Base-by-base conservation (phyloP, 2,888 invertebrate species). In the Helleia helle region DNA sequence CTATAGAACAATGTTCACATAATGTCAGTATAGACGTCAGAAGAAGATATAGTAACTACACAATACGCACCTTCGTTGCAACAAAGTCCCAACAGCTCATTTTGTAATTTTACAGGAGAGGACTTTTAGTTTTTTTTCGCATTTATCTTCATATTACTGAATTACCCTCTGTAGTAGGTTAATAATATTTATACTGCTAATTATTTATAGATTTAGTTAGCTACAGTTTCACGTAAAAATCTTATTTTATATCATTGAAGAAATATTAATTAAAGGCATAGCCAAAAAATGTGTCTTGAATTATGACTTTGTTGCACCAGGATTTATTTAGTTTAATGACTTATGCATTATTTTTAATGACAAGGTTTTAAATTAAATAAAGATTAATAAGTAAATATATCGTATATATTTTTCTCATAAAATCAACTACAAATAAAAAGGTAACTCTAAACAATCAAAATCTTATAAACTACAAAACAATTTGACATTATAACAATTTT, bases 51-150 rank as follows among this genome's bases (percentile, higher is more conserved):
- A n/a, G n/a, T n/a, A n/a, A n/a, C n/a, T n/a, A 27, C 27, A 28
- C 11, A 28, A 11, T 15, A 34, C 34, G 18, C 36, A 36, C 14
- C 25, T 36, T 13, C 25, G 36, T 36, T 36, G 36, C 36, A 36
- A 25, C 25, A 36, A 25, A 24, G 25, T 24, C 36, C 13, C 36
- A 22, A 22, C 18, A 29, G 29, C 22, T 12, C 13, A 18, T 29
- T 29, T 18, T 13, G 1, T 12, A 29, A 28, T 29, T 29, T 38
- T 29, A 29, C 38, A 38, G 38, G 38, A 38, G 29, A 28, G n/a
- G 3, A 24, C 12, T 36, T 36, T 22, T 3, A 26, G 6, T 12
- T 36, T 9, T 24, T 24, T 24, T 24, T 36, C 24, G 11, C 7
- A 24, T 36, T 1, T 24, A 11, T 9, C 24, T 11, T 1, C 13